Base-by-base conservation (phyloP, 2,888 invertebrate species). In the Mylabris sibirica region DNA sequence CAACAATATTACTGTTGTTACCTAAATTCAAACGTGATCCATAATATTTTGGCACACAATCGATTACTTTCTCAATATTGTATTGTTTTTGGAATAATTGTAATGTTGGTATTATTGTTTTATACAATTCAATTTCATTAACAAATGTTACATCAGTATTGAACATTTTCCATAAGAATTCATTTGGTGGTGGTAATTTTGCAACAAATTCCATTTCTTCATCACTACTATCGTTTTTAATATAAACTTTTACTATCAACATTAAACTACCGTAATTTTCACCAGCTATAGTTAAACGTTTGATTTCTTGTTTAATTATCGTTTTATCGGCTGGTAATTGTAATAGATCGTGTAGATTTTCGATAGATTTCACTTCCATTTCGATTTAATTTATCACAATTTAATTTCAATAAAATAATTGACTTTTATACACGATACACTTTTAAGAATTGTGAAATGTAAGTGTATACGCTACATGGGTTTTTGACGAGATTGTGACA, bases 211-310 rank as follows among this genome's bases (percentile, higher is more conserved):
- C 20, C 11, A 72, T 5, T 24, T 64, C 30, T 12, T 64, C 35
- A 59, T 41, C 14, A 57, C 14, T n/a, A 22, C 67, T 61, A 11
- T 41, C 57, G 22, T 72, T 77, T 64, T 72, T 62, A 14, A 85
- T 68, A 68, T 78, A 79, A 0, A 84, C 59, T 20, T 73, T 69
- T 3, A 79, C 73, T 0, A 83, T 80, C 1, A 88, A 74, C 79
- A 89, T 88, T 0, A 86, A 78, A 73, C 89, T 89, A 0, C 88
- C 89, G 76, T 88, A 89, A 77, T 89, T 89, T 74, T 89, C 89
- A 1, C 89, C 89, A 0, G 86, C 84, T 24, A 86, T 86, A 35
- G 86, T 85, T n/a, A 87, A 77, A 70, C 81, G 82, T 34, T 80
- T 78, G 17, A 81, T 79, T 17, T 75, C 72, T 65, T 84, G 84